These are phyloP conservation scores for Porites lobata DNA, from an alignment of 92 coral and sea anemone species.

Conservation along the genomic window DNA sequence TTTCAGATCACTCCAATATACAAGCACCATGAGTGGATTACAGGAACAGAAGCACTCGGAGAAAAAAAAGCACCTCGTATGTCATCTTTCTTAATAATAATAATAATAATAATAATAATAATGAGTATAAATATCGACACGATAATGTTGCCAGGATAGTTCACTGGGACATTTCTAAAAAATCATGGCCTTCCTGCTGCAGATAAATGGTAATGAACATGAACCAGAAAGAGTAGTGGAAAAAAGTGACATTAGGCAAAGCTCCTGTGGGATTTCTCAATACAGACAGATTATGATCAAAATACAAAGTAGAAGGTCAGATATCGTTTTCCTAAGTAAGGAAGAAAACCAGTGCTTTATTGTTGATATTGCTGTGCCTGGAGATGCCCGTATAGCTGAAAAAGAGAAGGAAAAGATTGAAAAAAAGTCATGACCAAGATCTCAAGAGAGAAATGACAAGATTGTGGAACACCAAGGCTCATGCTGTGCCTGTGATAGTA, in stretches of 20 bases:
- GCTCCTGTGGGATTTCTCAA: background rate
- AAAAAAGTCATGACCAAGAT: background rate
- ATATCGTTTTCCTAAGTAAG: too few species aligned
- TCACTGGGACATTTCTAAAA: background rate
- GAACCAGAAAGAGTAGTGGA: too few species aligned
- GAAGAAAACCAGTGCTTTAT: too few species aligned
- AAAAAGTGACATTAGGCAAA: too few species aligned
- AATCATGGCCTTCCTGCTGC: background rate
- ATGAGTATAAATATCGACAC: background rate
- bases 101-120: too few species aligned
- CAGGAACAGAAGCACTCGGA: conserved; percentile 19
- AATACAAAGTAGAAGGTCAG: background rate
- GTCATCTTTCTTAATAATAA: too few species aligned
- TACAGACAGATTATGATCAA: background rate
- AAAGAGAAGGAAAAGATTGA: background rate
- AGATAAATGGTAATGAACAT: background rate
- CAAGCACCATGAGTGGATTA: background rate
- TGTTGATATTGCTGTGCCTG: too few species aligned
- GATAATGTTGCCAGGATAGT: background rate
- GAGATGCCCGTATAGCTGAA: background rate
- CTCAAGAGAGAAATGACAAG: background rate
- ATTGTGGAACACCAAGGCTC: background rate
- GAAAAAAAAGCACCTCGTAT: conserved; percentile 27
- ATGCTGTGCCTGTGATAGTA: background rate
- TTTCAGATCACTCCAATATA: conserved; percentile 11